These are phyloP conservation scores for Rattus norvegicus DNA, from an alignment of 2,113 vertebrate genomes.

Conservation along the genomic window GRCr8 NC_086023.1:44926001-44926500, in stretches of 20 bases:
- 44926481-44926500: not conserved
- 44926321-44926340: not conserved
- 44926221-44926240: not conserved
- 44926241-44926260: not conserved
- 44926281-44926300: not conserved
- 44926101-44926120: not conserved
- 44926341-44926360: not conserved
- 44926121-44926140: not conserved
- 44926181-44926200: not conserved
- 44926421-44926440: not conserved
- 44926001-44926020: not conserved
- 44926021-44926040: not conserved
- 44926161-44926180: not conserved
- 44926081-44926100: not conserved
- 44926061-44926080: not conserved
- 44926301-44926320: not conserved
- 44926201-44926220: not conserved
- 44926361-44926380: not conserved
- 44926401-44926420: not conserved
- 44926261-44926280: not conserved
- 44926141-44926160: not conserved
- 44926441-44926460: not conserved
- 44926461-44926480: not conserved
- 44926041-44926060: not conserved
- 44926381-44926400: not conserved